Evolutionary conservation across 1,140 invertebrate genomes (phyloP), one percentile per base, ranked within the genome.

Genomic region (Coboldia fuscipes): DNA sequence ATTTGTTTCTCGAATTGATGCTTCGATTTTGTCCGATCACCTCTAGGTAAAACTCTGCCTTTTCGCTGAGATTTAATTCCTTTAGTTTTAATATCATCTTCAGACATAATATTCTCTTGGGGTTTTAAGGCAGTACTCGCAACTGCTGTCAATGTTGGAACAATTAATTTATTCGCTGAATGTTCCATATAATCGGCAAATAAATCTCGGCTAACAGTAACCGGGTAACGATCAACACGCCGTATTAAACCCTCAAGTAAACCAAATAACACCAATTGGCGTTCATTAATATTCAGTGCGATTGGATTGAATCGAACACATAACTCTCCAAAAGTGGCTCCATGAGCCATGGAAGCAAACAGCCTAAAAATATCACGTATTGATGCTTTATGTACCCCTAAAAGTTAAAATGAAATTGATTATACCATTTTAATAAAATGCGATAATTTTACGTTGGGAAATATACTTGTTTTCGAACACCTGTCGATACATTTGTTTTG

Each of bases 261-360:
- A 7, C 83, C 85, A 62, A 88, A 90, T 46, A 85, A 76, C 19
- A 90, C 71, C 10, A 92, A 63, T 48, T 74, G 78, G 36, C 78
- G 51, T 54, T 83, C 78, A 45, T 83, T 76, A 36, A 84, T 75
- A 41, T 70, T 62, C 36, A 82, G 55, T 36, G 66, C 65, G 38
- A 76, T 68, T 8, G 81, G 80, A 58, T 77, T 76, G 42, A 76
- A 59, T 35, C 82, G 63, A 29, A 75, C 57, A 53, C 84, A 90
- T 8, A 92, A 57, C 50, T 88, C 82, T 42, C 72, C 69, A 23
- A 90, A 69, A 3, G 78, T 85, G 8, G 74, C 77, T 3, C 80
- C 82, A 45, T 82, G 69, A 10, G 70, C 76, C 72, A 90, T 77
- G 36, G 65, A 70, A 21, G 76, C 73, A 54, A 83, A 88, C 56